phyloP scores from a whole-genome alignment of 2,113 vertebrate genomes.

The Rissa tridactyla region DNA sequence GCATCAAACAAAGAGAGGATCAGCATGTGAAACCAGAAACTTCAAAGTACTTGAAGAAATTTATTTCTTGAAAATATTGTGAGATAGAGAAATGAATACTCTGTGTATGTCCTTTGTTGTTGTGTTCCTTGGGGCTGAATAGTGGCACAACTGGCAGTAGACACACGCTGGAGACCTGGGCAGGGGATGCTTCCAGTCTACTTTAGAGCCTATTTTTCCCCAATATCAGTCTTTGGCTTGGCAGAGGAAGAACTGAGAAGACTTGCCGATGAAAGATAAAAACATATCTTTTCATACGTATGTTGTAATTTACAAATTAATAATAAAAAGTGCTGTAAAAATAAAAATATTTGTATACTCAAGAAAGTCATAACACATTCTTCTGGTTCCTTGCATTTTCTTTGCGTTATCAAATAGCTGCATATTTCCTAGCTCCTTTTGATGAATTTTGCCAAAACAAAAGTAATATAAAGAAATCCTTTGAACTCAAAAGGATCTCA shows the following conservation, averaged over 20 bases:
- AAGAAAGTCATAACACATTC: neutral
- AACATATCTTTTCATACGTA: neutral
- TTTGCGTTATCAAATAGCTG: slow-evolving; percentile 9
- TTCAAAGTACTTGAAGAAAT: neutral
- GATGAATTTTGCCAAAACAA: slow-evolving; percentile 16
- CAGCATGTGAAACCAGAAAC: neutral
- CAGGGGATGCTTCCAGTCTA: neutral
- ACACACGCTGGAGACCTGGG: neutral
- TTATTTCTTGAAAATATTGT: neutral
- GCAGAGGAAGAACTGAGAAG: neutral
- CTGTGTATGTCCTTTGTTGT: neutral
- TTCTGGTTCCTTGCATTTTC: neutral
- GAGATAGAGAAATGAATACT: neutral
- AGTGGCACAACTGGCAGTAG: neutral
- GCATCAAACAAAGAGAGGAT: neutral
- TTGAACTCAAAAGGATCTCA: neutral
- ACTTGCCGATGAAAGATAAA: neutral
- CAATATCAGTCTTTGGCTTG: neutral
- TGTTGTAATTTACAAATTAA: neutral
- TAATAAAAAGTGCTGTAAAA: neutral
- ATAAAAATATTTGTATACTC: neutral
- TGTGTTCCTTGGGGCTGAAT: neutral
- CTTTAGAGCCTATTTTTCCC: neutral
- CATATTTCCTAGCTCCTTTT: neutral
- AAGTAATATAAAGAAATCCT: neutral